These are phyloP conservation scores for Hafferia zeledoni DNA, from an alignment of 2,797 vertebrate genomes.

Conservation along the genomic window DNA sequence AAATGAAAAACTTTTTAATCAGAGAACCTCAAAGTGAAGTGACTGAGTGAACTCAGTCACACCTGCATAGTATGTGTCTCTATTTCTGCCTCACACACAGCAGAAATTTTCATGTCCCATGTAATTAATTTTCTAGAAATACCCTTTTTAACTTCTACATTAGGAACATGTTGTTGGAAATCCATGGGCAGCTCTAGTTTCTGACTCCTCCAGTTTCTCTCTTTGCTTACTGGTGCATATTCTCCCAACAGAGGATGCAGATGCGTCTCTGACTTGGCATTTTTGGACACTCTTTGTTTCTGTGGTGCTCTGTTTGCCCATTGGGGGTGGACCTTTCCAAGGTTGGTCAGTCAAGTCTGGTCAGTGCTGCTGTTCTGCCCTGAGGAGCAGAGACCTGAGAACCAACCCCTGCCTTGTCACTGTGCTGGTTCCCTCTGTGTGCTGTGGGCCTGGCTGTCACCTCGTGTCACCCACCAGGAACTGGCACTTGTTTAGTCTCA, in stretches of 20 bases:
- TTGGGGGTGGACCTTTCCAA: too few species aligned
- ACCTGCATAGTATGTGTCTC: not conserved
- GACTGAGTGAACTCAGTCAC: not conserved
- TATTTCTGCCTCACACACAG: not conserved
- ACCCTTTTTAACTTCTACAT: not conserved
- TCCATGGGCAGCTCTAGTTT: not conserved
- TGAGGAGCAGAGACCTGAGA: too few species aligned
- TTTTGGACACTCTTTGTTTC: not conserved
- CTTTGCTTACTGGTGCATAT: not conserved
- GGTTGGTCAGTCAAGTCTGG: too few species aligned
- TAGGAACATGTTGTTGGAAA: not conserved
- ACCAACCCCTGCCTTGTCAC: too few species aligned
- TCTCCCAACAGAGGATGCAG: not conserved
- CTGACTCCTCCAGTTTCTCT: not conserved
- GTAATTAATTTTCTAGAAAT: not conserved
- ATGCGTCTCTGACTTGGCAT: fast-evolving
- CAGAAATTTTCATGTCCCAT: not conserved
- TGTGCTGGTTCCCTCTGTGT: not conserved
- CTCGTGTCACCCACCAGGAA: not conserved
- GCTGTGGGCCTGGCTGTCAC: not conserved
- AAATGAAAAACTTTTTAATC: not conserved
- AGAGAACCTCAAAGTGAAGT: not conserved
- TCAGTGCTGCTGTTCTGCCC: too few species aligned
- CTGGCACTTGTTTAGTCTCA: not conserved
- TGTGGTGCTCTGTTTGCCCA: fast-evolving